Base-by-base conservation (phyloP, 2,888 invertebrate genomes). In the Cinara cedri region DNA sequence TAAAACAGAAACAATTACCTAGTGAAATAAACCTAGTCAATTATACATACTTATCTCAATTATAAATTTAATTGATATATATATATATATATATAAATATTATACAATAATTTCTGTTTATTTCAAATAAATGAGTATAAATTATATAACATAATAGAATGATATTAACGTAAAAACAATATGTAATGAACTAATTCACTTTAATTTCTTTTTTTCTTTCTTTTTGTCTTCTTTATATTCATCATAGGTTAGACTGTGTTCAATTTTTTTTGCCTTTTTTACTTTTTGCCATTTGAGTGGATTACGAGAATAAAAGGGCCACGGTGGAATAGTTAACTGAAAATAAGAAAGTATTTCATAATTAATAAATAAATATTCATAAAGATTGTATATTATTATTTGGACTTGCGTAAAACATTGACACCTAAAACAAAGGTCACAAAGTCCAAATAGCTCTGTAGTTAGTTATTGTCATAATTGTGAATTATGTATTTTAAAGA, bases 261-360 rank as follows among this genome's bases (percentile, higher is more conserved):
- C 74, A 49, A 21, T 60, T 81, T 81, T 74, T 14, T 81, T 81
- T 49, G 9, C 24, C 21, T 82, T 81, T 78, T 89, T 87, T 6
- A 92, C 90, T 85, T 94, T 95, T 85, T 95, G 95, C 97, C 97
- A 97, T 82, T 92, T 92, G 8, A 97, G 87, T 2, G 96, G 92
- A 85, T 94, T 94, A 82, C 90, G 90, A 82, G 96, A 90, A 85
- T 95, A 97, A 90, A 97, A 93, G 0, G 97, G 95, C 97, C 97
- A 97, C n/a, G 97, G 96, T 42, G 97, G 97, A 84, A 97, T 91
- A 0, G 96, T 95, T 63, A 96, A 86, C 91, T 91, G 83, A 6
- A 85, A 84, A 84, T 84, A 72, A 80, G n/a, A 34, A 34, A 34
- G 3, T 34, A 34, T 34, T 34, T 34, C 34, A 4, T 34, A 34